Evolutionary conservation across 2,797 vertebrate species (phyloP).

Genomic region (Phataginus tricuspis): DNA sequence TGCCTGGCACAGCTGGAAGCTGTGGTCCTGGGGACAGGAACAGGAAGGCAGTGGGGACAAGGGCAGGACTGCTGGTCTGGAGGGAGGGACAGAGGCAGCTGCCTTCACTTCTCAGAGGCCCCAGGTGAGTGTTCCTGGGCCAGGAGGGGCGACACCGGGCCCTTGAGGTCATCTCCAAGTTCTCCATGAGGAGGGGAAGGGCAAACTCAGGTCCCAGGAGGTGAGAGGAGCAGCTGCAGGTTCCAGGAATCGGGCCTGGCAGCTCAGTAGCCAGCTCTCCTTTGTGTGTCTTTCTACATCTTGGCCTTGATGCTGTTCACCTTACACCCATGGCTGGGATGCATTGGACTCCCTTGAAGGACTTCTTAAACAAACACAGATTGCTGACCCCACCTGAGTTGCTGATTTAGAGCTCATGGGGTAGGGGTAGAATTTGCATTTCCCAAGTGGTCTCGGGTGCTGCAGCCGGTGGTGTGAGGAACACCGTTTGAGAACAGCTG

Average conservation of each 20-base stretch:
- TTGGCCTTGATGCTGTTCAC: background rate
- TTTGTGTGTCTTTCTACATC: background rate
- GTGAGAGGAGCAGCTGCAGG: background rate
- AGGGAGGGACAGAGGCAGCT: background rate
- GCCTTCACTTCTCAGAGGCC: background rate
- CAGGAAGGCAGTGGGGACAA: background rate
- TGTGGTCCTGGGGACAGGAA: fast-evolving
- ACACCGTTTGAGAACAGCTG: background rate
- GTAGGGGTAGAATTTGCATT: background rate
- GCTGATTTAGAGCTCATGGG: background rate
- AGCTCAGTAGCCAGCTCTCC: too few species aligned
- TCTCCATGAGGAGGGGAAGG: fast-evolving
- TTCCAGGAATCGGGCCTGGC: background rate
- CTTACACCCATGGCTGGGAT: fast-evolving
- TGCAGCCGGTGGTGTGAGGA: background rate
- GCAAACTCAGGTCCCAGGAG: fast-evolving
- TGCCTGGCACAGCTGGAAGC: background rate
- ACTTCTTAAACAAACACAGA: background rate
- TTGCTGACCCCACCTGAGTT: background rate
- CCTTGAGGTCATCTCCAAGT: too few species aligned
- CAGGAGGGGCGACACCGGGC: background rate
- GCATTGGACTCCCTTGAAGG: too few species aligned
- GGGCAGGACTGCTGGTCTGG: background rate
- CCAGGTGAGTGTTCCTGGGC: background rate
- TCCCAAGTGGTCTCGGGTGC: background rate